Evolutionary conservation across 2,797 vertebrate genomes (phyloP).

Genomic region (Rachycentron canadum): DNA sequence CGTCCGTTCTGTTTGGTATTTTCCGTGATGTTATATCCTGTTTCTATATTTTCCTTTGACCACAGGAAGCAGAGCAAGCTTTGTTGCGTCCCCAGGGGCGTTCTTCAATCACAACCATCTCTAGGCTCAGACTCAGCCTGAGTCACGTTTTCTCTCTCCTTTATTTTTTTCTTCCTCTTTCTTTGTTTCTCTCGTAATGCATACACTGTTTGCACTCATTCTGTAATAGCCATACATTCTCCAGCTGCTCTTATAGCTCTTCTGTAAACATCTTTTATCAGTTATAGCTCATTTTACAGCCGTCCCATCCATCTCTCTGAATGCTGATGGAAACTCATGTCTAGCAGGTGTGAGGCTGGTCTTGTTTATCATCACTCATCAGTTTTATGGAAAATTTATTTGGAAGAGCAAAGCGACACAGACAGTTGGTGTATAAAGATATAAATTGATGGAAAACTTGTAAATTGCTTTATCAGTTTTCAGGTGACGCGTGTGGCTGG

Average conservation of each 20-base stretch:
- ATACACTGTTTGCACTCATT: neutral
- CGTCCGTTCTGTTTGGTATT: constrained; percentile 70
- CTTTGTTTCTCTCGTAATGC: constrained; percentile 3
- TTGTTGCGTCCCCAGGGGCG: constrained; percentile 63
- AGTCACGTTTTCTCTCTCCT: constrained; percentile 35
- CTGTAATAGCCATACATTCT: constrained; percentile 22
- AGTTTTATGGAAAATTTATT: constrained; percentile 36
- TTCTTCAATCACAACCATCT: constrained; percentile 70
- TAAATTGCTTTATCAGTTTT: neutral
- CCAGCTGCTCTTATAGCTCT: constrained; percentile 48
- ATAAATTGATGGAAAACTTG: constrained; percentile 12
- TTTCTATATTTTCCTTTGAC: constrained; percentile 77
- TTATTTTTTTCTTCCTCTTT: constrained; percentile 5
- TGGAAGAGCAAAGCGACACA: neutral
- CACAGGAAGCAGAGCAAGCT: constrained; percentile 73
- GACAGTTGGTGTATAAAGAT: constrained; percentile 5
- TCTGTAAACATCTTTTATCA: constrained; percentile 48
- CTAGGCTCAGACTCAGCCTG: constrained; percentile 25
- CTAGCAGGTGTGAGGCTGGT: constrained; percentile 47
- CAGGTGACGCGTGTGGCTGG: too few species aligned
- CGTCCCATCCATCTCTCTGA: constrained; percentile 16
- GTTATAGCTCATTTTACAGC: constrained; percentile 27
- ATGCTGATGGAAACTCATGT: constrained; percentile 14
- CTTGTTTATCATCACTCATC: constrained; percentile 35
- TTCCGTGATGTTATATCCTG: constrained; percentile 79